These are phyloP conservation scores for Neoniphon sammara DNA, from an alignment of 2,797 vertebrate species.

Conservation along the genomic window DNA sequence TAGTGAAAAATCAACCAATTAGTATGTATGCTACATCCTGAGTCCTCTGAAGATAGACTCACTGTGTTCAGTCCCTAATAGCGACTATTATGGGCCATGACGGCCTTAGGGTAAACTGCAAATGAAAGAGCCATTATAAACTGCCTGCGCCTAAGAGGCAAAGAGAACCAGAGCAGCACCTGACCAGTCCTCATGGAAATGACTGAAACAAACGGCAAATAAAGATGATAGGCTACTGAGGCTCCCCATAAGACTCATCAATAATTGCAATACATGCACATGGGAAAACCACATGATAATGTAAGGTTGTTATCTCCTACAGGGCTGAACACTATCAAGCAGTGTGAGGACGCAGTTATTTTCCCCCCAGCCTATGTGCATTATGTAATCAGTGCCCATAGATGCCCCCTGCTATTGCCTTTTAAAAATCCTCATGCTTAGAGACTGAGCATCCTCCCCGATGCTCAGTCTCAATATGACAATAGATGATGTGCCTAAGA, in stretches of 20 bases:
- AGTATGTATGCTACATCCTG: background rate
- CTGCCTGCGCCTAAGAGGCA: constrained; percentile 37
- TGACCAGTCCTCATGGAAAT: constrained; percentile 59
- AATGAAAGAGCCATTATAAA: constrained; percentile 71
- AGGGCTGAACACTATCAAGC: constrained; percentile 6
- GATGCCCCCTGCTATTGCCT: background rate
- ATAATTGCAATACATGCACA: constrained; percentile 3
- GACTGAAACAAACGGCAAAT: constrained; percentile 25
- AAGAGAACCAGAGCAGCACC: constrained; percentile 53
- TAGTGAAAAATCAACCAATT: constrained; percentile 11
- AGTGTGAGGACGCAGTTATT: background rate
- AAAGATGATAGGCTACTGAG: background rate
- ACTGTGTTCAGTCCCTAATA: constrained; percentile 4
- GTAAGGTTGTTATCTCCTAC: background rate
- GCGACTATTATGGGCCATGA: constrained; percentile 4
- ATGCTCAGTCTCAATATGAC: background rate
- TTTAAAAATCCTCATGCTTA: background rate
- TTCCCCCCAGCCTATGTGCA: background rate
- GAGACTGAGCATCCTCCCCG: too few relatives aligned
- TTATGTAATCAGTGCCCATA: constrained; percentile 43
- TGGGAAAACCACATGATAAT: constrained; percentile 24
- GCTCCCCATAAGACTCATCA: background rate
- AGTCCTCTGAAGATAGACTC: background rate
- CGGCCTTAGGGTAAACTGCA: constrained; percentile 53
- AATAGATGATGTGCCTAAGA: constrained; percentile 8